A percentile compares a stretch with the other conserved stretches of the same genome.
Conservation (phyloP, 2,888 invertebrate species). For the Clistopyga incitator region DNA sequence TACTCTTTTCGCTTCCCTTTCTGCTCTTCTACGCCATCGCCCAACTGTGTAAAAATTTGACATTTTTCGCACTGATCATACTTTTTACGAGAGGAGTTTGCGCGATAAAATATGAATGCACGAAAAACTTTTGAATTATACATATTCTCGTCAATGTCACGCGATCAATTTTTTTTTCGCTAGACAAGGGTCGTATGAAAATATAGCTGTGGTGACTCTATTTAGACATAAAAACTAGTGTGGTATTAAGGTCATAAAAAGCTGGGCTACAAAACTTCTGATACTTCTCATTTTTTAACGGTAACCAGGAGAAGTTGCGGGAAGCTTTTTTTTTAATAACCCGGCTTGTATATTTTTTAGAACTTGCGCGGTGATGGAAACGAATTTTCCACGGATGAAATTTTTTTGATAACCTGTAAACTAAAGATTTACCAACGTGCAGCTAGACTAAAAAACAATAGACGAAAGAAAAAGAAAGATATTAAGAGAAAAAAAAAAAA, state of each 20-base stretch:
- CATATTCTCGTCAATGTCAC: neutral
- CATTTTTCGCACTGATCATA: slow-evolving; percentile 21
- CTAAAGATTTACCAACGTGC: slow-evolving; percentile 8
- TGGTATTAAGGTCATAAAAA: neutral
- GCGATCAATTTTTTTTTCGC: slow-evolving; percentile 35
- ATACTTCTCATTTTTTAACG: neutral
- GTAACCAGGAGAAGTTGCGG: neutral
- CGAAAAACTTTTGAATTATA: neutral
- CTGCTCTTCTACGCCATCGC: slow-evolving; percentile 24
- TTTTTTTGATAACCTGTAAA: slow-evolving; percentile 43
- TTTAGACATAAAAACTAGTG: neutral
- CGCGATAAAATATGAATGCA: slow-evolving; percentile 27
- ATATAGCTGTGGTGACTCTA: neutral
- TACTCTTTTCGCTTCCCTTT: slow-evolving; percentile 1
- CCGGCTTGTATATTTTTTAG: neutral
- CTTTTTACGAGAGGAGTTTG: slow-evolving; percentile 31
- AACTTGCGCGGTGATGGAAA: neutral
- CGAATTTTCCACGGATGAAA: slow-evolving; percentile 19
- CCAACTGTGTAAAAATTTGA: slow-evolving; percentile 37
- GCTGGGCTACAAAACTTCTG: neutral
- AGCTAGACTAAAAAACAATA: slow-evolving; percentile 18
- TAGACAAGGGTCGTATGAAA: neutral
- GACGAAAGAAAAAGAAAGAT: neutral
- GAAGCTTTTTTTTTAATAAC: neutral
- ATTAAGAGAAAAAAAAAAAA: slow-evolving; percentile 8